phyloP scores from a whole-genome alignment of 2,888 invertebrate species.

The Diarsia dahlii region DNA sequence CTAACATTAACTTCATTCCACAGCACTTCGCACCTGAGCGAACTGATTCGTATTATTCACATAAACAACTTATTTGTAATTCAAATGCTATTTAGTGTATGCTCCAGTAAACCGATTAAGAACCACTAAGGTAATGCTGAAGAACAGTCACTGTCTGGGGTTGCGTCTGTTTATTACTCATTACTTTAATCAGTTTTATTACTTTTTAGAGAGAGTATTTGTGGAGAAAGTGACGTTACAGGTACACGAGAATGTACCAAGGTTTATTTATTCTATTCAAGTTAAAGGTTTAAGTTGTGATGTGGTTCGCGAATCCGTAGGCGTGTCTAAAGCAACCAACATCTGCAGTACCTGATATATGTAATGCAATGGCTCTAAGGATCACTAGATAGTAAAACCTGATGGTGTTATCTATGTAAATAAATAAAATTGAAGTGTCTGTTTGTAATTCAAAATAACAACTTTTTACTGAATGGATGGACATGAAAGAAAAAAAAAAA shows the following conservation, averaged over 20 bases:
- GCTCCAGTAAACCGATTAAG: slow-evolving; percentile 66
- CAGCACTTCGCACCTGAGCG: slow-evolving; percentile 59
- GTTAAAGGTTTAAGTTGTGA: slow-evolving; percentile 1
- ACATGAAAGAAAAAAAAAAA: too few species aligned
- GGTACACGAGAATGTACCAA: not conserved
- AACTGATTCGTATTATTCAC: slow-evolving; percentile 55
- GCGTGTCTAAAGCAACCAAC: not conserved
- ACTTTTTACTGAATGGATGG: too few species aligned
- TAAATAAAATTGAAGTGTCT: too few species aligned
- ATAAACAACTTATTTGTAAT: slow-evolving; percentile 65
- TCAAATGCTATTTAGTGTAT: slow-evolving; percentile 64
- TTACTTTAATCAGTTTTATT: slow-evolving; percentile 25
- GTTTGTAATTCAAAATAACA: too few species aligned
- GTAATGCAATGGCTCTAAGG: slow-evolving; percentile 1
- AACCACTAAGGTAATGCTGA: slow-evolving; percentile 52
- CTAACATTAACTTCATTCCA: slow-evolving; percentile 67
- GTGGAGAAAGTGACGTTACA: slow-evolving; percentile 42
- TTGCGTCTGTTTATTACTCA: slow-evolving; percentile 38
- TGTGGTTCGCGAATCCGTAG: slow-evolving; percentile 3
- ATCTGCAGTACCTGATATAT: slow-evolving; percentile 1
- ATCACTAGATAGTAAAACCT: slow-evolving; percentile 7
- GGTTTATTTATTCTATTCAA: not conserved
- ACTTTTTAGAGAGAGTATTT: slow-evolving; percentile 40
- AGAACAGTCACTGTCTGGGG: slow-evolving; percentile 48
- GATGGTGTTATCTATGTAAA: not conserved